A percentile compares a stretch with the other conserved stretches of the same genome.
phyloP scores from a whole-genome alignment of 1,140 invertebrate species.

The Onthophagus taurus region DNA sequence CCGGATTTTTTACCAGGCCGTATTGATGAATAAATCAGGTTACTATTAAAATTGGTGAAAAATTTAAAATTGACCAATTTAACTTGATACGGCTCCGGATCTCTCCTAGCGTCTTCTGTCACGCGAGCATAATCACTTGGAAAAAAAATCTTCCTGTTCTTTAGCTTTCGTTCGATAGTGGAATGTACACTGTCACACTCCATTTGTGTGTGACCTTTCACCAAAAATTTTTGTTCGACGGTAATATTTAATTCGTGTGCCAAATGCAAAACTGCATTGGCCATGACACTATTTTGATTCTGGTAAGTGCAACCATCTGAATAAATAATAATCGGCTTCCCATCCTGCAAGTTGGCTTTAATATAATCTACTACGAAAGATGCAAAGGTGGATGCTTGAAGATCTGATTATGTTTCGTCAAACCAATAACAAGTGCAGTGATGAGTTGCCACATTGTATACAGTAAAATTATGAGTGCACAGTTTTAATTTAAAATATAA shows the following conservation, averaged over 20 bases:
- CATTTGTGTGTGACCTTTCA: constrained; percentile 33
- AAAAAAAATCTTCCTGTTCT: constrained; percentile 17
- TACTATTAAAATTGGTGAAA: too few relatives aligned
- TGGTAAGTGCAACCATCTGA: too few relatives aligned
- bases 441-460: constrained; percentile 36
- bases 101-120: constrained; percentile 22
- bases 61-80: too few relatives aligned
- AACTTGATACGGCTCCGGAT: constrained; percentile 14
- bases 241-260: neutral
- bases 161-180: constrained; percentile 23
- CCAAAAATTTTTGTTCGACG: constrained; percentile 8
- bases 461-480: constrained; percentile 37
- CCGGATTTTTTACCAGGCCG: too few relatives aligned
- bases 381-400: constrained; percentile 36
- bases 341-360: too few relatives aligned
- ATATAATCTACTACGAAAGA: too few relatives aligned
- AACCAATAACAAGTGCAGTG: constrained; percentile 15
- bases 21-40: too few relatives aligned
- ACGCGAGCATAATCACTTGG: constrained; percentile 17
- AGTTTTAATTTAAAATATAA: constrained; percentile 41
- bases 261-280: constrained; percentile 12
- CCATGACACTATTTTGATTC: constrained; percentile 15
- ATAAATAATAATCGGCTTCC: too few relatives aligned
- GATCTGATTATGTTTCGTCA: constrained; percentile 27
- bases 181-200: constrained; percentile 29